Conservation (phyloP, 2,888 invertebrate genomes). For the Oscheius sp. region DNA sequence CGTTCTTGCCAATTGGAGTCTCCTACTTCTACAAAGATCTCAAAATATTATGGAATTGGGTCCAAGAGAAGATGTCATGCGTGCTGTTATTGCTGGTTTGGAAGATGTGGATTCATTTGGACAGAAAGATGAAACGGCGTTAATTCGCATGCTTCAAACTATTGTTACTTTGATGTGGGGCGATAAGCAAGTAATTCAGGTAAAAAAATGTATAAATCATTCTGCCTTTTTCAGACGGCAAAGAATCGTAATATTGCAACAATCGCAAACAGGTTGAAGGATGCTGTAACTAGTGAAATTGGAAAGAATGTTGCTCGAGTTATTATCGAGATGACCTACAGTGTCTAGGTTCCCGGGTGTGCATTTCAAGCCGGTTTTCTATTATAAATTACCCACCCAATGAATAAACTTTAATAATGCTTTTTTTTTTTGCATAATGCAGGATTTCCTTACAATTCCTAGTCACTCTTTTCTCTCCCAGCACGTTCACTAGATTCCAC, state of each 20-base stretch:
- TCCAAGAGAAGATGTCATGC: constrained; percentile 63
- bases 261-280: constrained; percentile 59
- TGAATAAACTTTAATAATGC: no score
- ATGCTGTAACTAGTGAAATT: constrained; percentile 56
- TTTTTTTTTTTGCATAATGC: no score
- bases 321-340: constrained; percentile 61
- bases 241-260: constrained; percentile 53
- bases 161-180: constrained; percentile 78
- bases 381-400: no score
- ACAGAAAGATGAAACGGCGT: constrained; percentile 73
- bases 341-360: background rate
- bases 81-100: constrained; percentile 36
- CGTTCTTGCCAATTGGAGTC: constrained; percentile 59
- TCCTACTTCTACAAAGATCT: constrained; percentile 52
- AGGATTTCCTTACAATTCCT: no score
- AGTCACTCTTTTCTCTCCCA: no score
- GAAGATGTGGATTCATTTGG: constrained; percentile 46
- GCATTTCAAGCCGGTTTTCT: background rate
- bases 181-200: constrained; percentile 69
- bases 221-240: constrained; percentile 44
- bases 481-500: no score
- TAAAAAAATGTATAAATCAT: constrained; percentile 21
- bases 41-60: constrained; percentile 59
- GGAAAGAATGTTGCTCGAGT: constrained; percentile 61
- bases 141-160: constrained; percentile 81